Base-by-base conservation (phyloP, 2,797 vertebrate species). In the Halcyon badia region DNA sequence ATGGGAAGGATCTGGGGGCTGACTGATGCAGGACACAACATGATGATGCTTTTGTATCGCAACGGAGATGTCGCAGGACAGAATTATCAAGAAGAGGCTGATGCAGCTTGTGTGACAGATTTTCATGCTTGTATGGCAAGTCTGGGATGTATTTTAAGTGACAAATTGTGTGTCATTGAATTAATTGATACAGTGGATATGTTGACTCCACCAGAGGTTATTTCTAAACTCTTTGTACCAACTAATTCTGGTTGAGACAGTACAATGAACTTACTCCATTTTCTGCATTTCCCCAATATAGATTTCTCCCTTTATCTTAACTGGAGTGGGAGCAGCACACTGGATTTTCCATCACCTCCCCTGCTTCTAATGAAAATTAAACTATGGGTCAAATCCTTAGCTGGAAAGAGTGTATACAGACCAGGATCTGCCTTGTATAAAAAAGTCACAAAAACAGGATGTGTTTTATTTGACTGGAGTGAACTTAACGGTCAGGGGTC, bases 391-490 rank as follows among this genome's bases (percentile, higher is more conserved):
- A 92, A 93, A 57, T 90, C 64, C 31, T 82, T 87, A 78, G 19
- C 81, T 96, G 66, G 48, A 79, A 88, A 54, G 65, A 91, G 15
- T n/a, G 51, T 70, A 37, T 17, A 62, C 35, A 90, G 77, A 87
- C 56, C 77, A 83, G 78, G 75, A 90, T 54, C 90, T 95, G 83
- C 83, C 83, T 85, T 90, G 73, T 64, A 33, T n/a, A 68, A 92
- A 83, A 92, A 83, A 82, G 77, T 57, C 84, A 95, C 54, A 94
- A 96, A 97, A 97, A 85, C 91, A 96, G 93, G 86, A 97, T 96
- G 90, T 90, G 76, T 96, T 97, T 95, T 84, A 95, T 97, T 96
- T 91, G 78, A 83, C 88, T 90, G 37, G 26, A 87, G 31, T 69
- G 93, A 90, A 95, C 80, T 91, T 75, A 64, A 54, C 75, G 84